Base-by-base conservation (phyloP, 2,797 vertebrate genomes). In the Aldrovandia affinis region DNA sequence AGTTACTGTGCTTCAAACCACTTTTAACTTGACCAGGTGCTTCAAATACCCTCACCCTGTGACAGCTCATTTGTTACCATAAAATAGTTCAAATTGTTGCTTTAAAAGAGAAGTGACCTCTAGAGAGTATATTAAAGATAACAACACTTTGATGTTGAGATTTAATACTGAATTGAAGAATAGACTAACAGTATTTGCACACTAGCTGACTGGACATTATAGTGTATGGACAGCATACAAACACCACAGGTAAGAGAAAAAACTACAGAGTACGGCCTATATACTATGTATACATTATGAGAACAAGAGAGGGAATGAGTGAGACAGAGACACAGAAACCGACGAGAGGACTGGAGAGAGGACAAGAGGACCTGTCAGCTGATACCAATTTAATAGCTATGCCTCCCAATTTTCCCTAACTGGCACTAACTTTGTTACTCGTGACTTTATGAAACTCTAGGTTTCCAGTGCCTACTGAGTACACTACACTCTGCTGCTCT, bases 331-430 rank as follows among this genome's bases (percentile, higher is more conserved):
- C 70, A 61, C 22, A 39, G 30, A 80, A 15, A 55, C 39, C 80
- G 18, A 55, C n/a, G n/a, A n/a, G n/a, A 80, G 52, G 36, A 42
- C 12, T n/a, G n/a, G 22, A n/a, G 15, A 33, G 36, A 42, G 57
- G 57, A 81, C 12, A 14, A 65, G 54, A 81, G 83, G 85, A 39
- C 79, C 81, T 5, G 83, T 92, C 90, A 93, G 89, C 88, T 91
- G 90, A 93, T 86, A 78, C 25, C 80, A 87, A 90, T 90, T 88
- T 82, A 68, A 86, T 78, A 87, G 85, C 81, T 83, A 75, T 89
- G 88, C 81, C 85, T 90, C 87, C 28, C 86, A 90, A 88, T 90
- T 90, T 90, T 12, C 47, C 78, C 83, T 88, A 89, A 89, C 87
- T 83, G 50, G 36, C 61, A 14, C 57, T 90, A 91, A 92, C 68